Percentiles rank a stretch among this genome's conserved stretches.
These are phyloP conservation scores for Nycticryphes semicollaris DNA, from an alignment of 2,113 vertebrate genomes.

Conservation along the genomic window DNA sequence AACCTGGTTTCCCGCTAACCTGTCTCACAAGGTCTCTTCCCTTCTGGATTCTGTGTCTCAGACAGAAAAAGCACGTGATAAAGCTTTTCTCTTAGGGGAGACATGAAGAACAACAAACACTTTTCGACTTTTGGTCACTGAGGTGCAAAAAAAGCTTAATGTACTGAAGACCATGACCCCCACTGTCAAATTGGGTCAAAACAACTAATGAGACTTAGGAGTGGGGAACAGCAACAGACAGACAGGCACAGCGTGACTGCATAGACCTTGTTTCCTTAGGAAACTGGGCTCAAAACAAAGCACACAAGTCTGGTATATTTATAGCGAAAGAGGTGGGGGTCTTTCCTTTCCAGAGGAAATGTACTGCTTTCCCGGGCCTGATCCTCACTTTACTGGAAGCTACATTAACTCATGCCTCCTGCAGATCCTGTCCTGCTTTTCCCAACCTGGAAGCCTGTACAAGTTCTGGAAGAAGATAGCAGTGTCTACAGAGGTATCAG, in stretches of 20 bases:
- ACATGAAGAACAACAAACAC: not conserved
- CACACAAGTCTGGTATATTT: slow-evolving; percentile 15
- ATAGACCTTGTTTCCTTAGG: slow-evolving; percentile 55
- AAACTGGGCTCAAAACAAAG: slow-evolving; percentile 61
- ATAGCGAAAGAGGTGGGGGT: slow-evolving; percentile 2
- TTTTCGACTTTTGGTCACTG: not conserved
- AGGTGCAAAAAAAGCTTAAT: not conserved
- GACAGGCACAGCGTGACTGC: slow-evolving; percentile 35
- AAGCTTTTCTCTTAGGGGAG: not conserved
- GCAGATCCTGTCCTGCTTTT: not conserved
- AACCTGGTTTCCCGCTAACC: slow-evolving; percentile 55
- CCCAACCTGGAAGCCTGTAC: not conserved
- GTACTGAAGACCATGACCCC: not conserved
- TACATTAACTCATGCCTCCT: not conserved
- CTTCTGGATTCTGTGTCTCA: not conserved
- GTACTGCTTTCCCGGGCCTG: not conserved
- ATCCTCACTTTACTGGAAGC: not conserved
- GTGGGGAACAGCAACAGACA: slow-evolving; percentile 40
- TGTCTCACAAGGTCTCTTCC: not conserved
- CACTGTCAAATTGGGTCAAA: not conserved
- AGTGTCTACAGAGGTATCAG: not conserved
- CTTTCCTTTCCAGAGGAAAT: slow-evolving; percentile 50
- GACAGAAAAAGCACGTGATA: not conserved
- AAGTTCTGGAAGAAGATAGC: not conserved
- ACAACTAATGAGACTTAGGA: not conserved